Percentiles rank a stretch among this genome's conserved stretches.
phyloP scores from a whole-genome alignment of 2,797 vertebrate genomes.

The Amblyraja radiata region DNA sequence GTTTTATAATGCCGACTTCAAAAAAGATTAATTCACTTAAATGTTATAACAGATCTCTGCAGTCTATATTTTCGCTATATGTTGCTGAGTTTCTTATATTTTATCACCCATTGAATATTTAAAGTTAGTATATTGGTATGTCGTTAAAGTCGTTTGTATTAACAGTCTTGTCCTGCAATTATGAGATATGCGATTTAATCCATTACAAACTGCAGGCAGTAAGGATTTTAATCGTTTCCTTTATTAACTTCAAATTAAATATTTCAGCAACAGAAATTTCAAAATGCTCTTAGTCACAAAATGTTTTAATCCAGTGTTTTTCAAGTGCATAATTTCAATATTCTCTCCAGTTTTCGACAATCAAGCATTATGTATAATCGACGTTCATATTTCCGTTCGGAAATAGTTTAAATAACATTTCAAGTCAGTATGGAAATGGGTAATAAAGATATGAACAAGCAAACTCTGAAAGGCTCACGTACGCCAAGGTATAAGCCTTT shows the following conservation, averaged over 20 bases:
- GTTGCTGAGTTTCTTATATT: background rate
- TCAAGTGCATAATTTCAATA: slow-evolving; percentile 99
- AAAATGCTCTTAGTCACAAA: slow-evolving; percentile 68
- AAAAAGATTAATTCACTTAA: background rate
- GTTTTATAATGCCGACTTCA: background rate
- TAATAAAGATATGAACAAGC: slow-evolving; percentile 80
- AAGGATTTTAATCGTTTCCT: slow-evolving; percentile 53
- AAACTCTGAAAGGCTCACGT: slow-evolving; percentile 59
- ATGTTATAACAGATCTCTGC: background rate
- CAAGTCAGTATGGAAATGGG: slow-evolving; percentile 96
- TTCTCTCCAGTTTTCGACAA: slow-evolving; percentile 70
- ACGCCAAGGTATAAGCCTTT: slow-evolving; percentile 87
- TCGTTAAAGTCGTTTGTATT: background rate
- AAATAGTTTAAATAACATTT: slow-evolving; percentile 98
- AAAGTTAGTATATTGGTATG: background rate
- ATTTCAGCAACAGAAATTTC: slow-evolving; percentile 87
- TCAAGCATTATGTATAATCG: slow-evolving; percentile 82
- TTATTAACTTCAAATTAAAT: slow-evolving; percentile 99
- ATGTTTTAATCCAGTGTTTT: slow-evolving; percentile 99
- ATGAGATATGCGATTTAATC: slow-evolving; percentile 17
- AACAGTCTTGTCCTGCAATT: slow-evolving; percentile 3
- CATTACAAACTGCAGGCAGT: slow-evolving; percentile 14
- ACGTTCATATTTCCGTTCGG: slow-evolving; percentile 73
- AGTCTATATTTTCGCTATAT: background rate
- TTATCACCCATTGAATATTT: background rate